Evolutionary conservation across 2,113 vertebrate species (phyloP).

Genomic region (Prunella fulvescens): DNA sequence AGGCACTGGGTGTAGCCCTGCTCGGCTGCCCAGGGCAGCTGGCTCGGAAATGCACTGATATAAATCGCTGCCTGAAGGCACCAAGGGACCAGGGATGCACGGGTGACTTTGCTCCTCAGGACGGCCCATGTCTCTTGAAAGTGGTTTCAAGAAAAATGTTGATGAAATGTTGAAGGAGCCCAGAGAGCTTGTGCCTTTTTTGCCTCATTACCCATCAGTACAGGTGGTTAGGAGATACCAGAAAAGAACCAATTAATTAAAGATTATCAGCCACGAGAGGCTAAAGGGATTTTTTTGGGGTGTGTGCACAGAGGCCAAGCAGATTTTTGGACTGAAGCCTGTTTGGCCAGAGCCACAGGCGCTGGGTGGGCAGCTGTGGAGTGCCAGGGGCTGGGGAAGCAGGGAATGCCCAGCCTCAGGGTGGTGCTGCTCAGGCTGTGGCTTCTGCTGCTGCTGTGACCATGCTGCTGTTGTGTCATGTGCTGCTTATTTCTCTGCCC

Average conservation of each 20-base stretch:
- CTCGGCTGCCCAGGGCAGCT: not conserved
- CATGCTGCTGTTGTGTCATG: fast-evolving
- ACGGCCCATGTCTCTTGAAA: not conserved
- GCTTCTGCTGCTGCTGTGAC: not conserved
- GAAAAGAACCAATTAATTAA: not conserved
- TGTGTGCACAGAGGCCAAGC: not conserved
- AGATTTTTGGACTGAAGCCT: not conserved
- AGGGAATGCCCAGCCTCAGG: fast-evolving
- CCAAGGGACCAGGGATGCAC: fast-evolving
- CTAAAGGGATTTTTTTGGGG: not conserved
- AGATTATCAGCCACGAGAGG: not conserved
- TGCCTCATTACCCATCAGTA: not conserved
- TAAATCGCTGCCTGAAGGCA: not conserved
- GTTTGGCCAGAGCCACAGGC: fast-evolving
- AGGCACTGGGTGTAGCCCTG: not conserved
- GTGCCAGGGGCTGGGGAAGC: not conserved
- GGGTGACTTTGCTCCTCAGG: not conserved
- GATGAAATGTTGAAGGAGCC: not conserved
- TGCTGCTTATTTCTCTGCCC: not conserved
- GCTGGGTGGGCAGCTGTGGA: fast-evolving
- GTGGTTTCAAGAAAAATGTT: too few species aligned
- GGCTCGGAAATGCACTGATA: not conserved
- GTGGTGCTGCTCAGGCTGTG: not conserved
- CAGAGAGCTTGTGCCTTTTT: not conserved
- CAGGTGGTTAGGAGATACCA: not conserved